Evolutionary conservation across 2,113 vertebrate genomes (phyloP), one percentile per base, ranked within the genome.

Genomic region (Gavialis gangeticus): DNA sequence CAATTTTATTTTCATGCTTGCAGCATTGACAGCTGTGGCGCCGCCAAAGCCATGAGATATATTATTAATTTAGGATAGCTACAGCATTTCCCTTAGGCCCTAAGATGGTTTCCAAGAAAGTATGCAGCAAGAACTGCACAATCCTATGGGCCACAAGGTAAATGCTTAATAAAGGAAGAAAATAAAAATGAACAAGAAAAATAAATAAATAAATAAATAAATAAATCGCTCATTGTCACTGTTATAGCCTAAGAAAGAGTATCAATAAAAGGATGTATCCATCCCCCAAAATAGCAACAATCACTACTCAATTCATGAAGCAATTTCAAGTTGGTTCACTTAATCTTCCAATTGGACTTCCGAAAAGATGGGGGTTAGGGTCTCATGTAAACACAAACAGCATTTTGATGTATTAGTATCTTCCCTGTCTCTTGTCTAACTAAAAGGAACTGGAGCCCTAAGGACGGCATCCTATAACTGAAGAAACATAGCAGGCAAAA

Each of bases 161-260:
- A 82, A 7, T 0, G 0, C 24, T 59, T 71, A 60, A 66, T 17
- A 82, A 30, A 1, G 3, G 11, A 84, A 10, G 57, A 59, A 58
- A 30, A 60, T 46, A 73, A 22, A 73, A 28, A 16, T 5, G 71
- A 88, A 85, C 55, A 75, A 77, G 34, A 12, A 34, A 64, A 82
- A 28, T 4, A 89, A 2, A 3, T 62, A 63, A 69, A n/a, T n/a
- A n/a, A n/a, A n/a, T n/a, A n/a, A n/a, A n/a, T n/a, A n/a, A n/a
- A n/a, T n/a, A n/a, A n/a, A 46, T 46, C 46, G 24, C 6, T 79
- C 22, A 77, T 10, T 10, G 1, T 64, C 15, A 78, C 10, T 9
- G n/a, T 71, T 10, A 18, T 17, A 11, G 54, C 82, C 69, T 73
- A 46, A 37, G 34, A 15, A 46, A 71, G 6, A 46, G 12, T 18